phyloP scores from a whole-genome alignment of 2,113 vertebrate species.

The Microtus ochrogaster region DNA sequence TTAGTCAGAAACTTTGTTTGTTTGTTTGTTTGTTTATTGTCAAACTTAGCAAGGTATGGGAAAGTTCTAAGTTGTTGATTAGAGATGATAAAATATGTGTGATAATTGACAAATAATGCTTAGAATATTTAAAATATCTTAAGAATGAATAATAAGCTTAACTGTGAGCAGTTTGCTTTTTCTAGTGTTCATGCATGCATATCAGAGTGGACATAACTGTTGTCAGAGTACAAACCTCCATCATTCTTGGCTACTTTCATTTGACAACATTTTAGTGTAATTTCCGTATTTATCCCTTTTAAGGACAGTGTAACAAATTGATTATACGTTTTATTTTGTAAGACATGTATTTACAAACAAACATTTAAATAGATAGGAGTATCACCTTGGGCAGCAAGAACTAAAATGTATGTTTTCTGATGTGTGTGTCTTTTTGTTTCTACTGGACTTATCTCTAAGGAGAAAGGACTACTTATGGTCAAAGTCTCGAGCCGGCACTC shows the following conservation, averaged over 20 bases:
- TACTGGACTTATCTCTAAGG: not conserved
- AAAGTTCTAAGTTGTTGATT: constrained; percentile 25
- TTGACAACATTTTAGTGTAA: not conserved
- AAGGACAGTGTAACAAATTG: not conserved
- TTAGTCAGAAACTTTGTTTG: constrained; percentile 2
- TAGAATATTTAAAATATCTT: not conserved
- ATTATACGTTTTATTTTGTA: not conserved
- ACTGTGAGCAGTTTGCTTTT: not conserved
- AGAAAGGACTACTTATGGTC: not conserved
- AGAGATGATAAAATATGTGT: not conserved
- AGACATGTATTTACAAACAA: not conserved
- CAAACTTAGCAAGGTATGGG: not conserved
- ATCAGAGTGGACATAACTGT: not conserved
- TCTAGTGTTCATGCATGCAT: not conserved
- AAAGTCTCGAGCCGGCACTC: not conserved
- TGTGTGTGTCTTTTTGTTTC: not conserved
- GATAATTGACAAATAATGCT: not conserved
- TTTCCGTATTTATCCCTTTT: constrained; percentile 10
- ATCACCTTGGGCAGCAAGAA: not conserved
- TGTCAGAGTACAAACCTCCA: not conserved
- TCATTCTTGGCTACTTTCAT: constrained; percentile 9
- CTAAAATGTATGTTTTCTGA: constrained; percentile 16
- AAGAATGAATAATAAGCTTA: not conserved
- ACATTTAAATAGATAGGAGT: not conserved
- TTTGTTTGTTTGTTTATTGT: not conserved